Conservation (phyloP, 2,888 invertebrate genomes). For the Parascotia fuliginaria region DNA sequence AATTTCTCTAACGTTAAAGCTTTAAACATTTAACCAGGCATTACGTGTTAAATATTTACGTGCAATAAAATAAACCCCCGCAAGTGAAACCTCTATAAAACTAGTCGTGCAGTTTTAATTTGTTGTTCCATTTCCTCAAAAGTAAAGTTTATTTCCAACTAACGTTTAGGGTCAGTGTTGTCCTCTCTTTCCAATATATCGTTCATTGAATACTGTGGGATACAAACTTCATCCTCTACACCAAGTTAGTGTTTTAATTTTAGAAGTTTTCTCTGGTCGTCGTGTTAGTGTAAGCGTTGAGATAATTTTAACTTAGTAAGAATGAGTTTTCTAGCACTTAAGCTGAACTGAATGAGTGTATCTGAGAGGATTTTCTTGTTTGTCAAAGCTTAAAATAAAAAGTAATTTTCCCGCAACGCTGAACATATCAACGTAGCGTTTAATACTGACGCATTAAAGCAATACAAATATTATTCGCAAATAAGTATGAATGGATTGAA, state of each 20-base stretch:
- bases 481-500: constrained; percentile 29
- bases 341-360: constrained; percentile 14
- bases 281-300: constrained; percentile 31
- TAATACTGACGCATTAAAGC: neutral
- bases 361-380: constrained; percentile 10
- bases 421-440: neutral
- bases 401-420: constrained; percentile 11
- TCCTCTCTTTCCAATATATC: constrained; percentile 24
- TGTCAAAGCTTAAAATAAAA: constrained; percentile 17
- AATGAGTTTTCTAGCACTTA: constrained; percentile 28
- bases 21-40: no score
- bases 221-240: constrained; percentile 30
- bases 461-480: constrained; percentile 2
- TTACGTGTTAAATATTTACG: neutral
- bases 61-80: neutral
- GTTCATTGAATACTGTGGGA: constrained; percentile 26
- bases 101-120: neutral
- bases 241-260: constrained; percentile 42
- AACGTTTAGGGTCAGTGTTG: constrained; percentile 24
- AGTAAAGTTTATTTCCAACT: constrained; percentile 15
- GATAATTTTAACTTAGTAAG: constrained; percentile 32
- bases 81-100: neutral
- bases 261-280: constrained; percentile 22
- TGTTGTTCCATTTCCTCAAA: constrained; percentile 3
- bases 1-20: no score